These are phyloP conservation scores for Propithecus coquereli DNA, from an alignment of 2,113 vertebrate genomes.

Conservation along the genomic window DNA sequence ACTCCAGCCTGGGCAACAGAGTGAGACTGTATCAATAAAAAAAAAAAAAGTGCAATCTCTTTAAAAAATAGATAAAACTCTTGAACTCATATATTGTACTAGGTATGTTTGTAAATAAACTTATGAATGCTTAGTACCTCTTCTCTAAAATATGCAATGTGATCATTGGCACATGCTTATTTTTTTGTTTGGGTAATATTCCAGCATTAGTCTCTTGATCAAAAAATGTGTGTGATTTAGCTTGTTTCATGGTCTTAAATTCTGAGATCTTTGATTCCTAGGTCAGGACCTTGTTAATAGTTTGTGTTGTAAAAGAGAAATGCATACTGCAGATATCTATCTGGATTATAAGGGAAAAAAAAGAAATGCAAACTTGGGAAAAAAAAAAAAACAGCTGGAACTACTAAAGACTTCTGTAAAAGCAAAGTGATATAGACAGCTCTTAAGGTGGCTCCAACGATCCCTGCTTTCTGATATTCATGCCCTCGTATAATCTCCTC, in stretches of 20 bases:
- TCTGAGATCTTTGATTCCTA: background rate
- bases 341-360: background rate
- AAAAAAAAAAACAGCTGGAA: background rate
- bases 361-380: background rate
- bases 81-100: background rate
- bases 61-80: conserved; percentile 35
- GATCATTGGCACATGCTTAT: background rate
- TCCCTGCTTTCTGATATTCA: background rate
- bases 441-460: background rate
- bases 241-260: background rate
- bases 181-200: background rate
- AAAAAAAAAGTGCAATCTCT: background rate
- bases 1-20: no score
- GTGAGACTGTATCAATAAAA: no score
- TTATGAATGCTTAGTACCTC: background rate
- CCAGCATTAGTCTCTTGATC: background rate
- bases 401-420: background rate
- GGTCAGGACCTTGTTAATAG: background rate
- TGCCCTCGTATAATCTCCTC: background rate
- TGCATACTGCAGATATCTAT: no score
- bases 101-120: conserved; percentile 78
- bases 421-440: background rate
- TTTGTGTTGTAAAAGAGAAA: background rate
- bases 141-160: conserved; percentile 42
- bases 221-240: background rate